phyloP scores from a whole-genome alignment of 1,140 invertebrate genomes.

The Orius insidiosus region DNA sequence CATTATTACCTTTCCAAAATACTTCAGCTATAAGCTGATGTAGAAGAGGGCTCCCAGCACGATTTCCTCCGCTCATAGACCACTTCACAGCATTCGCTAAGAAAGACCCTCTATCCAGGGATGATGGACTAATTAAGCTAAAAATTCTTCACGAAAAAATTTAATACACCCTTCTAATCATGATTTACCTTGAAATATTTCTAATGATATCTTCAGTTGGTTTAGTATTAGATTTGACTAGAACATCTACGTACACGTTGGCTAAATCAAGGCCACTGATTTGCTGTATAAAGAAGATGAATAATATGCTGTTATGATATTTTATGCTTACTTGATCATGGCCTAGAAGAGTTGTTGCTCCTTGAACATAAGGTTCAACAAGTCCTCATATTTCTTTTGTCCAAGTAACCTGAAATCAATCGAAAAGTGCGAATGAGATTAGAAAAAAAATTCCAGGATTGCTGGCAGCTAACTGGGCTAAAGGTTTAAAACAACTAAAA shows the following conservation, averaged over 20 bases:
- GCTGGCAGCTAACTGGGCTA: too few species aligned
- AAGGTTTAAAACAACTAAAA: too few species aligned
- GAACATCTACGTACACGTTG: slow-evolving; percentile 63
- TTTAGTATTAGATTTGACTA: slow-evolving; percentile 51
- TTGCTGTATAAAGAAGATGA: slow-evolving; percentile 36
- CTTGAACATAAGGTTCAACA: slow-evolving; percentile 67
- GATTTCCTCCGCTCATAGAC: slow-evolving; percentile 40
- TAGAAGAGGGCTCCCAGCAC: slow-evolving; percentile 43
- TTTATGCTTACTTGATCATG: slow-evolving; percentile 47
- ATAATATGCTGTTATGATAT: slow-evolving; percentile 1
- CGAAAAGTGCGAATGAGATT: neutral
- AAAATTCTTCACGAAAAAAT: slow-evolving; percentile 35
- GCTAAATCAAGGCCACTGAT: slow-evolving; percentile 76
- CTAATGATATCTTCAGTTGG: slow-evolving; percentile 26
- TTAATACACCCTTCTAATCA: too few species aligned
- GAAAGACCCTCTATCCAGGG: slow-evolving; percentile 65
- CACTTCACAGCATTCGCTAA: slow-evolving; percentile 57
- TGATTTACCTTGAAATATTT: slow-evolving; percentile 20
- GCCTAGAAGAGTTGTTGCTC: slow-evolving; percentile 54
- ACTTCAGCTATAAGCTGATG: slow-evolving; percentile 61
- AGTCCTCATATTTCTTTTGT: slow-evolving; percentile 63
- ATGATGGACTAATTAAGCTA: slow-evolving; percentile 44
- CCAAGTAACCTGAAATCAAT: slow-evolving; percentile 40
- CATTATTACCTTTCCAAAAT: slow-evolving; percentile 57
- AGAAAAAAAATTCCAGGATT: neutral